A percentile compares a stretch with the other conserved stretches of the same genome.
Evolutionary conservation across 2,113 vertebrate genomes (phyloP).

Genomic region (Seriola rivoliana): DNA sequence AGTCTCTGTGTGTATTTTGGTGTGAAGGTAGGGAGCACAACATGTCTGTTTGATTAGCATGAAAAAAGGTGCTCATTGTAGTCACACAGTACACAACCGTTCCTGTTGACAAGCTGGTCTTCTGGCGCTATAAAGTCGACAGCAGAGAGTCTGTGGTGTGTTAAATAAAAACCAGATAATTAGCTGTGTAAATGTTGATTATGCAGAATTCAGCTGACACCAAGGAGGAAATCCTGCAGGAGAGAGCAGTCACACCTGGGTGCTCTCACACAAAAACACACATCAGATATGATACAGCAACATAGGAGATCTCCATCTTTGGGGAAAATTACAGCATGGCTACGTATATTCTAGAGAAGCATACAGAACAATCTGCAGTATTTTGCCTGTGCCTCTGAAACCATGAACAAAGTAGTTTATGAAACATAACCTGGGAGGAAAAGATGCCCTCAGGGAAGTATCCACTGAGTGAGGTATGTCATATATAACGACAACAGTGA

Average conservation of each 20-base stretch:
- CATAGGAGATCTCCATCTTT: accelerated
- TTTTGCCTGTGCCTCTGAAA: conserved; percentile 1
- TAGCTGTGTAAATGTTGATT: conserved; percentile 61
- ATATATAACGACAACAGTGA: conserved; percentile 4
- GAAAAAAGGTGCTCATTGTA: conserved; percentile 20
- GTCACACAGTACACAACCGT: conserved; percentile 3
- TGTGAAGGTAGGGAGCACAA: conserved; percentile 41
- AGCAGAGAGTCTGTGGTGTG: conserved; percentile 28
- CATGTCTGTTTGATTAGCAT: conserved; percentile 57
- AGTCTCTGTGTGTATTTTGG: conserved; percentile 53
- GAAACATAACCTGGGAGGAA: conserved; percentile 10
- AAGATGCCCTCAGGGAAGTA: neutral
- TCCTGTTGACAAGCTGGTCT: conserved; percentile 18
- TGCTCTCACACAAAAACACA: conserved; percentile 7
- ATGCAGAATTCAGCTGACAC: conserved; percentile 19
- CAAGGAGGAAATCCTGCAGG: conserved; percentile 25
- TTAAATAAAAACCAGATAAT: conserved; percentile 57
- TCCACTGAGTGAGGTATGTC: conserved; percentile 23
- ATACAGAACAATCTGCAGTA: neutral
- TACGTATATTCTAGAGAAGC: neutral
- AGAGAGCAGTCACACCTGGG: conserved; percentile 20
- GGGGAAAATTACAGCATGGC: neutral
- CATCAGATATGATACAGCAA: neutral
- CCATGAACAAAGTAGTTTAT: conserved; percentile 9
- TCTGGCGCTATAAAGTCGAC: neutral